A percentile compares a stretch with the other conserved stretches of the same genome.
Evolutionary conservation across 2,888 invertebrate genomes (phyloP).

Genomic region (Lepas anatifera): DNA sequence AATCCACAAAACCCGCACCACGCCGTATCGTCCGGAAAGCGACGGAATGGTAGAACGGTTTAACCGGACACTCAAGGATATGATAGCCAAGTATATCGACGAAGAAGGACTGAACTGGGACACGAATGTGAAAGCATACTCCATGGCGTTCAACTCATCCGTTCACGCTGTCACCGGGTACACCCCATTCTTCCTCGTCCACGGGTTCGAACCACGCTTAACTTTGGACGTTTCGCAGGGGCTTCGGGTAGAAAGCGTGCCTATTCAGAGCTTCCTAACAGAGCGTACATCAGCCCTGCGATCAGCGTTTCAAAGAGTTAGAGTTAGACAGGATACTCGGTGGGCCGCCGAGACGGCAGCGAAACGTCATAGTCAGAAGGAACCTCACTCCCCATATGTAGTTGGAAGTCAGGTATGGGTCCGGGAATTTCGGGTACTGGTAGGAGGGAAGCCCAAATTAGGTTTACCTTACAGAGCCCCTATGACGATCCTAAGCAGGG

Average conservation of each 20-base stretch:
- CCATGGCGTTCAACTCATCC: not conserved
- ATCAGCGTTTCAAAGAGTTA: not conserved
- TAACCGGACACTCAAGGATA: not conserved
- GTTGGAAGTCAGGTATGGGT: not conserved
- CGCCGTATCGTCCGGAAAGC: not conserved
- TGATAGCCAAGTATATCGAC: not conserved
- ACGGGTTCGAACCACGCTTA: not conserved
- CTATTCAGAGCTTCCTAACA: not conserved
- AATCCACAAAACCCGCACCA: not conserved
- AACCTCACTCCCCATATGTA: not conserved
- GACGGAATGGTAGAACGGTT: not conserved
- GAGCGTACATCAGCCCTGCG: not conserved
- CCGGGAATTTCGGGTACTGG: not conserved
- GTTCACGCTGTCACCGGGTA: not conserved
- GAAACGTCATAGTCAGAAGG: not conserved
- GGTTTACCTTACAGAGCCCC: not conserved
- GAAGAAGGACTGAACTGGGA: not conserved
- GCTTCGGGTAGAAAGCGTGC: not conserved
- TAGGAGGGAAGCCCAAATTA: not conserved
- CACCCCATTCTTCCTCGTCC: not conserved
- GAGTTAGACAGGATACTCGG: not conserved
- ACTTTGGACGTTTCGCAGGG: not conserved
- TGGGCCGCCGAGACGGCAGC: not conserved
- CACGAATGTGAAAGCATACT: not conserved
- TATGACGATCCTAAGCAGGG: not conserved